Percentiles rank a stretch among this genome's conserved stretches.
These are phyloP conservation scores for Leuciscus waleckii DNA, from an alignment of 2,797 vertebrate species.

Conservation along the genomic window DNA sequence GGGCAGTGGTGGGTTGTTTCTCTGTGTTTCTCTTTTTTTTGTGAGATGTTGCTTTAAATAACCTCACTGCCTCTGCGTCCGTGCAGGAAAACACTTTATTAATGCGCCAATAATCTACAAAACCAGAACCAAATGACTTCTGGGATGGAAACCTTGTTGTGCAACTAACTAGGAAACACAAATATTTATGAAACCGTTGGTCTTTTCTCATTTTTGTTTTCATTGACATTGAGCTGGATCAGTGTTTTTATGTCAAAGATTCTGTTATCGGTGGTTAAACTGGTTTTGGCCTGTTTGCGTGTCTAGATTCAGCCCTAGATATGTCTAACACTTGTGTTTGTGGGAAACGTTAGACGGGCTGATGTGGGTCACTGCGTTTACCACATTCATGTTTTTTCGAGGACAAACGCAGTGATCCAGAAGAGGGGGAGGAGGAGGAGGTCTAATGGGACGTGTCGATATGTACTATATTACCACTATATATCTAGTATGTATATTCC, in stretches of 20 bases:
- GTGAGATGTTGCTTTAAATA: constrained; percentile 3
- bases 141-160: not conserved
- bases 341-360: not conserved
- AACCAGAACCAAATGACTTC: not conserved
- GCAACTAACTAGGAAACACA: not conserved
- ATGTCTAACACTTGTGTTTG: not conserved
- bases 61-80: not conserved
- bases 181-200: not conserved
- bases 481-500: too few relatives aligned
- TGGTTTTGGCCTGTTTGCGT: not conserved
- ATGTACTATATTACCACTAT: not conserved
- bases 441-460: not conserved
- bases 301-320: not conserved
- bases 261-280: constrained; percentile 3
- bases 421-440: not conserved
- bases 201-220: not conserved
- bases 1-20: not conserved
- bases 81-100: not conserved
- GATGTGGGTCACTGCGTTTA: not conserved
- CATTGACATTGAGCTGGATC: not conserved
- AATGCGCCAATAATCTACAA: not conserved
- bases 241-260: not conserved
- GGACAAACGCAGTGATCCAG: not conserved
- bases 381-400: not conserved
- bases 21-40: not conserved